Evolutionary conservation across 2,888 invertebrate species (phyloP).

Genomic region (Hoplodrina ambigua): DNA sequence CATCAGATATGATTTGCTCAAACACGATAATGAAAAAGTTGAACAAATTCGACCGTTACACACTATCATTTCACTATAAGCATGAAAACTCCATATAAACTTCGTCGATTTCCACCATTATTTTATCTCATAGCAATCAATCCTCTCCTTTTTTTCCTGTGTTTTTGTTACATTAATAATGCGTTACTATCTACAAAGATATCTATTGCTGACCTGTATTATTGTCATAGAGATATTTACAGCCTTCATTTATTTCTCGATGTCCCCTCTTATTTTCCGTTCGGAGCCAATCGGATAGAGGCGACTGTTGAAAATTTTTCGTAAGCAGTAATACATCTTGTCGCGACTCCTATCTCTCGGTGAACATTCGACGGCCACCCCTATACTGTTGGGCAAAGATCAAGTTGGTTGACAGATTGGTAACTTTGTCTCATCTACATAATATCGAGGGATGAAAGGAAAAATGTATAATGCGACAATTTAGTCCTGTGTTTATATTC

Average conservation of each 20-base stretch:
- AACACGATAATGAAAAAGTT: constrained; percentile 58
- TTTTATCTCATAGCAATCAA: constrained; percentile 82
- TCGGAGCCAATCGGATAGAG: constrained; percentile 89
- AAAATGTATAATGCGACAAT: too few relatives aligned
- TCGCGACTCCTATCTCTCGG: constrained; percentile 89
- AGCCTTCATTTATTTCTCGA: constrained; percentile 88
- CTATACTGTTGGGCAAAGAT: constrained; percentile 79
- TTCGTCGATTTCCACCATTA: constrained; percentile 77
- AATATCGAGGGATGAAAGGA: too few relatives aligned
- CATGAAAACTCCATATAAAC: constrained; percentile 71
- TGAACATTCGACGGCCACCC: constrained; percentile 89
- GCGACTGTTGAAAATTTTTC: constrained; percentile 90
- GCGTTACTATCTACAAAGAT: constrained; percentile 85
- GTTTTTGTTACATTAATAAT: constrained; percentile 89
- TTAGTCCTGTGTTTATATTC: too few relatives aligned
- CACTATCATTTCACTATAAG: constrained; percentile 55
- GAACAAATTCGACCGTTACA: constrained; percentile 44
- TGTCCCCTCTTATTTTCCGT: constrained; percentile 91
- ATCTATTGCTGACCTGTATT: constrained; percentile 91
- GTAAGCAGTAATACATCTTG: constrained; percentile 91
- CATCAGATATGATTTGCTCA: constrained; percentile 58
- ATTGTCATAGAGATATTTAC: constrained; percentile 90
- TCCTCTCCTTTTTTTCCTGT: constrained; percentile 84
- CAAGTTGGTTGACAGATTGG: constrained; percentile 40
- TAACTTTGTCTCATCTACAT: too few relatives aligned